phyloP scores from a whole-genome alignment of 2,888 invertebrate genomes.

The Nasonovia ribisnigri region DNA sequence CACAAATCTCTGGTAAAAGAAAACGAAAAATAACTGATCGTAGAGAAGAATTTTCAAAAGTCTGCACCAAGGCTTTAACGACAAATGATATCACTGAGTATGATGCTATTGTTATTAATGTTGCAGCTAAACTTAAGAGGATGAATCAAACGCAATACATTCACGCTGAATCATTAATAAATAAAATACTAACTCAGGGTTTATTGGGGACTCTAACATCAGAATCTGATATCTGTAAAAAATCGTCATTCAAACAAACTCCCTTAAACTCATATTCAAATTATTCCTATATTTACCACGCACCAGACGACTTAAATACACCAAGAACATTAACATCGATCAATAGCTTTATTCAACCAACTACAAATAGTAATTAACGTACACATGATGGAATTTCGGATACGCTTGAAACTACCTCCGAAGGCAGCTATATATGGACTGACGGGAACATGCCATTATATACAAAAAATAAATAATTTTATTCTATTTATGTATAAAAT shows the following conservation, averaged over 20 bases:
- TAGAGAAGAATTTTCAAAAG: neutral
- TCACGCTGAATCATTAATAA: too few relatives aligned
- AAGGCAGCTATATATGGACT: neutral
- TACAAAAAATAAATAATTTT: neutral
- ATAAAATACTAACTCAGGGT: too few relatives aligned
- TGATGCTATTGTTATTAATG: slow-evolving; percentile 4
- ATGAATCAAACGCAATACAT: neutral
- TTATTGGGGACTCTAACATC: too few relatives aligned
- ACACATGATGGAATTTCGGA: neutral
- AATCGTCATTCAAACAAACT: too few relatives aligned
- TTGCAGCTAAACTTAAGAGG: neutral
- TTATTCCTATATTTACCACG: too few relatives aligned
- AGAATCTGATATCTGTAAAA: too few relatives aligned
- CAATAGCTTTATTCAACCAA: too few relatives aligned
- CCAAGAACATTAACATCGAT: too few relatives aligned
- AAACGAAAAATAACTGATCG: neutral
- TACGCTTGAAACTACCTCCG: neutral
- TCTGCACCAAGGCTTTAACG: neutral
- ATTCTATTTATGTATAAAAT: too few relatives aligned
- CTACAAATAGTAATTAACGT: neutral
- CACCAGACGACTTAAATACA: too few relatives aligned
- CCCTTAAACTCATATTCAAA: too few relatives aligned
- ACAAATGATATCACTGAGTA: neutral
- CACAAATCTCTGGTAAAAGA: neutral
- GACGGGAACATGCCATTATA: neutral